Base-by-base conservation (phyloP, 2,888 invertebrate species). In the Clitarchus hookeri region DNA sequence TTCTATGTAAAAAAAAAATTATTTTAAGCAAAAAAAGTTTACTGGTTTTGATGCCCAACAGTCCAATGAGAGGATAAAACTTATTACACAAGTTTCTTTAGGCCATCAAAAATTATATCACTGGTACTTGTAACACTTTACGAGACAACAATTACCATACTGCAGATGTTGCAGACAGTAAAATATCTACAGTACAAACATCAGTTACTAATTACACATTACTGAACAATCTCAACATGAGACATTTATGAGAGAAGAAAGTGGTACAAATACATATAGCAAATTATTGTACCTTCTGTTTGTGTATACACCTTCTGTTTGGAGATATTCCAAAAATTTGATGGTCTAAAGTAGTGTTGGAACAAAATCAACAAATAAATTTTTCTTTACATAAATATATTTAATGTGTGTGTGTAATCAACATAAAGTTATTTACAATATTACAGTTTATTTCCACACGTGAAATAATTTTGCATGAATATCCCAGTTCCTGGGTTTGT, bases 171-270 rank as follows among this genome's bases (percentile, higher is more conserved):
- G 65, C 65, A 65, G 65, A 65, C 65, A 19, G 65, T 65, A 65
- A 65, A 65, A 65, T 65, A 65, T 65, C 65, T 65, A 65, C 65
- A 65, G 16, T 65, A 65, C 65, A 65, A 65, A 65, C 65, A 65
- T 19, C 65, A 65, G 65, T 19, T 23, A 65, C 65, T 65, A 65
- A 53, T 53, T 65, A 65, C 65, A 65, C n/a, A 8, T 65, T 65
- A 65, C 16, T 65, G n/a, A 6, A 65, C n/a, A 65, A 65, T 65
- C 65, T 65, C 65, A 65, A 65, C 65, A 65, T 65, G 65, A 65
- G 65, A 65, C 65, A 65, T 65, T 65, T 65, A 65, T 48, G n/a
- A 65, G 11, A 65, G n/a, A 23, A 19, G 65, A 23, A 8, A 65
- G 65, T 65, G 65, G 65, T 65, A 65, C 65, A 65, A 19, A 65